phyloP scores from a whole-genome alignment of 2,888 invertebrate species.

The Apotomis turbidana region DNA sequence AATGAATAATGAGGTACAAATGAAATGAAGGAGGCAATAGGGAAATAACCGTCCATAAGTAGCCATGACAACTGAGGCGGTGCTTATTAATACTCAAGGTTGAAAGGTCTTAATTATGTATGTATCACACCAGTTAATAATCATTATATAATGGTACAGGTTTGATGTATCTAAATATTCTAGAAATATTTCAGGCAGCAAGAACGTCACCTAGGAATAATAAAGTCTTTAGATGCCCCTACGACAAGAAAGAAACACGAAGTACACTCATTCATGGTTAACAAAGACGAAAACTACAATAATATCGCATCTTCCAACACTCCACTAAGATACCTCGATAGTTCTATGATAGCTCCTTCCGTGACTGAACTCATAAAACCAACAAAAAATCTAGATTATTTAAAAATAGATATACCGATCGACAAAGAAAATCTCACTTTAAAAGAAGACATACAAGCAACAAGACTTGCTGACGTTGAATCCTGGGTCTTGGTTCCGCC shows the following conservation, averaged over 20 bases:
- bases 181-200: constrained; percentile 86
- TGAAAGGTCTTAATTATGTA: too few relatives aligned
- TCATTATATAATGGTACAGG: too few relatives aligned
- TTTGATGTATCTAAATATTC: neutral
- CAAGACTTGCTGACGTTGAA: constrained; percentile 62
- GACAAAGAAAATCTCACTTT: constrained; percentile 53
- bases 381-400: constrained; percentile 37
- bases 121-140: too few relatives aligned
- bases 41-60: too few relatives aligned
- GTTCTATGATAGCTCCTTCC: constrained; percentile 54
- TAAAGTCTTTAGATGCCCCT: constrained; percentile 78
- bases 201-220: constrained; percentile 90
- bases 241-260: constrained; percentile 77
- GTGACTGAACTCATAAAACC: constrained; percentile 28
- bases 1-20: too few relatives aligned
- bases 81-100: too few relatives aligned
- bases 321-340: constrained; percentile 65
- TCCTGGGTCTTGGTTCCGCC: constrained; percentile 75
- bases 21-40: too few relatives aligned
- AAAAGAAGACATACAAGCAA: constrained; percentile 60
- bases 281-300: constrained; percentile 63
- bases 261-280: constrained; percentile 75
- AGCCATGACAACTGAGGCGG: too few relatives aligned
- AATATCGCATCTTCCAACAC: constrained; percentile 57
- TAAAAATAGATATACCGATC: constrained; percentile 48